Base-by-base conservation (phyloP, 2,888 invertebrate genomes). In the Colostygia pectinataria region DNA sequence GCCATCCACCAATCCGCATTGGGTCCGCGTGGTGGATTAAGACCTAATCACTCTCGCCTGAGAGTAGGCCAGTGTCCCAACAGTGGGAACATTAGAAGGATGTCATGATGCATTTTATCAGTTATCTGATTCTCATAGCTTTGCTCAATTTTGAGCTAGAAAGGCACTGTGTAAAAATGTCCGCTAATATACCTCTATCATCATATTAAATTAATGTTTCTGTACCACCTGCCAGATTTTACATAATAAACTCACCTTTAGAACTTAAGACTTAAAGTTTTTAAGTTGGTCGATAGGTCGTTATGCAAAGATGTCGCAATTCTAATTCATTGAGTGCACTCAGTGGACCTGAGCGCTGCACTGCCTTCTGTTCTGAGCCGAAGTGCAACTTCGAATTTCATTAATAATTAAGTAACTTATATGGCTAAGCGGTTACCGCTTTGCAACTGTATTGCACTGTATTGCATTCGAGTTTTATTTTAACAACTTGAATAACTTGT, bases 241-340 rank as follows among this genome's bases (percentile, higher is more conserved):
- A 4, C 28, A n/a, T 28, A 20, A 5, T 20, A 2, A 10, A 4
- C 8, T 23, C 9, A 33, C 18, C 20, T 12, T 1, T 12, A 8
- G 6, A 24, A 2, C n/a, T n/a, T n/a, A n/a, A 25, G 1, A 1
- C n/a, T 6, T 25, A n/a, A 12, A 28, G 47, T 41, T 39, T 39
- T 36, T n/a, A 3, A 37, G n/a, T 40, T 39, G 28, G 37, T 10
- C 42, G 43, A 37, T 48, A 36, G 33, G 38, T 50, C 29, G 39
- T 45, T 41, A 44, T 39, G 36, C 41, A 43, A 39, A 34, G 38
- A 47, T 47, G 53, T 54, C 49, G 49, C 44, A 46, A 49, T 42
- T 54, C 45, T 50, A 54, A 50, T 50, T 46, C 42, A 54, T 46
- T 50, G 46, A 54, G 50, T 49, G 49, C 42, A 29, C 54, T 43